Base-by-base conservation (phyloP, 2,797 vertebrate genomes). In the Cyprinella venusta region DNA sequence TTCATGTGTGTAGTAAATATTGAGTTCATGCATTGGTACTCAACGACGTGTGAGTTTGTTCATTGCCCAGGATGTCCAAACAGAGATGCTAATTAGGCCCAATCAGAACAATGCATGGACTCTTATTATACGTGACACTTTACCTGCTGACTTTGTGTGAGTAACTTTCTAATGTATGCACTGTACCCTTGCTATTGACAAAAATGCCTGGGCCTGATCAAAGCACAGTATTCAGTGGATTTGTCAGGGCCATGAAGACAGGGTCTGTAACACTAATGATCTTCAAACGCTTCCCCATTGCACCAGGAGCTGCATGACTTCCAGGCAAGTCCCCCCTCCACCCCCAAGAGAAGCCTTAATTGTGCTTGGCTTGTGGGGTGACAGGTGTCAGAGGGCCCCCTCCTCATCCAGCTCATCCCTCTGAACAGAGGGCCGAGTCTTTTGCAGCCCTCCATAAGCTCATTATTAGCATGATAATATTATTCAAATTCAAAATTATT, bases 201-300 rank as follows among this genome's bases (percentile, higher is more conserved):
- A 92, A 88, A 94, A 87, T 91, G 87, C 90, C 89, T 86, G 88
- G 42, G 16, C 1, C 69, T 94, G 94, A 95, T 95, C 94, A 95
- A 95, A 95, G 94, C 83, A 1, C 89, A 85, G 85, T 87, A 83
- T 93, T 94, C 93, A 94, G 92, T 88, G 90, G 92, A 89, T 91
- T 91, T 93, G 93, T 93, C 94, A 92, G 93, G 92, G 92, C 94
- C 93, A 93, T 87, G 92, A 95, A 94, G 92, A 94, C 92, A 89
- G 92, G 93, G 89, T 92, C 94, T 95, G 94, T 94, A 94, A 92
- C 91, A 91, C 91, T 95, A 95, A 94, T 93, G 92, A 94, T 94
- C 93, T 94, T 95, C 94, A 94, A 95, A 94, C 92, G 88, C 91
- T 88, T 93, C 89, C 89, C 91, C 90, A 89, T 93, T 94, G 93